A percentile compares a stretch with the other conserved stretches of the same genome.
Conservation (phyloP, 2,113 vertebrate species). For the Cynoglossus semilaevis region DNA sequence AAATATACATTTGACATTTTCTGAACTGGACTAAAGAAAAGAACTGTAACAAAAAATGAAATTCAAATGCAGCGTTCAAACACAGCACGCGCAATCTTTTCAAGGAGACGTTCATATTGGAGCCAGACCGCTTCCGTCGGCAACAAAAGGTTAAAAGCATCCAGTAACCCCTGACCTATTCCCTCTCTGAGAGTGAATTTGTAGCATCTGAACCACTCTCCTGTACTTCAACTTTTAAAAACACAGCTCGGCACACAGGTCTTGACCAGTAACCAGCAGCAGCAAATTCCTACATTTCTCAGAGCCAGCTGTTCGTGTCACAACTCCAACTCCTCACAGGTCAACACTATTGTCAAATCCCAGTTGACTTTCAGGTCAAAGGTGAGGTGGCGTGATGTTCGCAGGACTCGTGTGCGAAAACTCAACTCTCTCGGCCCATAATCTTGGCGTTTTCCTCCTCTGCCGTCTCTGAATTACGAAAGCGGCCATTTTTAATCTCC, state of each 20-base stretch:
- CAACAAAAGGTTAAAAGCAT: too few species aligned
- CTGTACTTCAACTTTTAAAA: conserved; percentile 7
- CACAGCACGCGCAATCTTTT: too few species aligned
- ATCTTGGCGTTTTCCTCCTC: background rate
- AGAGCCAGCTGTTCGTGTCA: background rate
- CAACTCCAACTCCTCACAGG: conserved; percentile 5
- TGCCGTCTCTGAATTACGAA: background rate
- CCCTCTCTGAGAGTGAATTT: conserved; percentile 4
- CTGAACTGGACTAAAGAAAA: too few species aligned
- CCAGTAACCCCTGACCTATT: background rate
- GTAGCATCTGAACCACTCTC: background rate
- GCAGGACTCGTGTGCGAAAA: background rate
- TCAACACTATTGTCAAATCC: background rate
- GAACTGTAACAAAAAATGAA: too few species aligned
- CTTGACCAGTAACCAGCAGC: conserved; percentile 23
- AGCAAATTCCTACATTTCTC: conserved; percentile 25
- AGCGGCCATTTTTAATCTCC: conserved; percentile 14
- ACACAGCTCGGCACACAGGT: conserved; percentile 22
- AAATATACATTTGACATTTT: too few species aligned
- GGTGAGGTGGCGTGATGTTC: conserved; percentile 11
- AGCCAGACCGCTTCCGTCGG: too few species aligned
- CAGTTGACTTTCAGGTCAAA: conserved; percentile 4
- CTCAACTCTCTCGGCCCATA: background rate
- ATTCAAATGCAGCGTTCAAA: too few species aligned
- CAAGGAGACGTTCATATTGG: too few species aligned